Base-by-base conservation (phyloP, 2,797 vertebrate species). In the Eremophila alpestris region DNA sequence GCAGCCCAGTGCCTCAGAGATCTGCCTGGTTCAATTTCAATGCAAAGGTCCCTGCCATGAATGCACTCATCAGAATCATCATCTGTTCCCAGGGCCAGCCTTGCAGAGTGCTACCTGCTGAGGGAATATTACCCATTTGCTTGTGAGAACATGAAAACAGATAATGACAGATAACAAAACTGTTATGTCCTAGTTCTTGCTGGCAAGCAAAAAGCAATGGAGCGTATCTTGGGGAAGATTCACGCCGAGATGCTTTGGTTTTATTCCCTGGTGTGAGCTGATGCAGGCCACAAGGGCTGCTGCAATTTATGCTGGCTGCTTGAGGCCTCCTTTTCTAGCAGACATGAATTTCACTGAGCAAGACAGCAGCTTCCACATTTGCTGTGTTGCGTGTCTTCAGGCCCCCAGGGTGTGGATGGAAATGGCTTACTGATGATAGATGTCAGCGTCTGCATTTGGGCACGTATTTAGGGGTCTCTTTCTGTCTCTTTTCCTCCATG, bases 121-220 rank as follows among this genome's bases (percentile, higher is more conserved):
- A 32, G 87, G 85, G 63, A 93, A 59, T 83, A 93, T 65, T 86
- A 87, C 51, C 68, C 86, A 19, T 92, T 92, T 81, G 51, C 59
- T 92, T 96, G 93, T 91, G 80, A 94, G 85, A 89, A 90, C 90
- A 89, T 36, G 60, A 89, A 94, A 95, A 89, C 58, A 89, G 89
- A 83, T 96, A 93, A 93, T 81, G 82, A 43, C 70, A 77, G 75
- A 85, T 92, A 94, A 95, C 83, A 93, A 90, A 97, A 84, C 3
- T 12, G 60, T 83, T 86, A 43, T 80, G 78, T 59, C 52, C 80
- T 63, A 5, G 1, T 79, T 71, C 65, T 81, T 94, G 65, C 17
- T 87, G 85, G 79, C 20, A 16, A 89, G 89, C 0, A 0, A 86
- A 78, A 90, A 89, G 79, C 92, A 90, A 60, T 70, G 69, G 62